These are phyloP conservation scores for Sinocyclocheilus grahami DNA, from an alignment of 2,113 vertebrate genomes.

Conservation along the genomic window DNA sequence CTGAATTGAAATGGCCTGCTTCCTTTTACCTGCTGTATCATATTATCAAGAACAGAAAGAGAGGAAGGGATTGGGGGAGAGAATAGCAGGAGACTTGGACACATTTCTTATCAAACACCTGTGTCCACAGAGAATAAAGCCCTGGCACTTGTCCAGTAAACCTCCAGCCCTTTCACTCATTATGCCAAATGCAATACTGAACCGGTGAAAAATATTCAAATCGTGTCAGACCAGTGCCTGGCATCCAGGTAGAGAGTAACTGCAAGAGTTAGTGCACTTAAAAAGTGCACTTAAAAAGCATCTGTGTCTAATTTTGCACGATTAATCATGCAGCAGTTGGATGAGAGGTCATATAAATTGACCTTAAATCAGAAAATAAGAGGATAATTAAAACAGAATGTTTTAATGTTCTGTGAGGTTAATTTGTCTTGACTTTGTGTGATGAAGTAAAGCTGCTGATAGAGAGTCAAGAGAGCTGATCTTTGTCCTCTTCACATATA, in stretches of 20 bases:
- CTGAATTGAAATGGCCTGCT: slow-evolving; percentile 10
- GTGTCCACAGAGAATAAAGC: slow-evolving; percentile 33
- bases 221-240: background rate
- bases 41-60: slow-evolving; percentile 10
- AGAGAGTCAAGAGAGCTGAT: background rate
- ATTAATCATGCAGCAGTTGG: background rate
- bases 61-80: background rate
- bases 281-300: slow-evolving; percentile 11
- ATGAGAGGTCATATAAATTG: slow-evolving; percentile 10
- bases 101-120: slow-evolving; percentile 28
- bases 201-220: slow-evolving; percentile 6
- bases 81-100: slow-evolving; percentile 5
- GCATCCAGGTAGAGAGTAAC: background rate
- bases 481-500: background rate
- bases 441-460: background rate
- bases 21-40: slow-evolving; percentile 18
- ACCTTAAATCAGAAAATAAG: slow-evolving; percentile 8
- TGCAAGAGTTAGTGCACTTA: background rate
- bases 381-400: slow-evolving; percentile 4
- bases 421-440: slow-evolving; percentile 7
- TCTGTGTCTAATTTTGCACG: background rate
- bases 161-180: slow-evolving; percentile 9
- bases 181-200: background rate
- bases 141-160: slow-evolving; percentile 11
- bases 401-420: slow-evolving; percentile 10